Conservation (phyloP, 2,797 vertebrate species). For the Corythornis leucogaster region DNA sequence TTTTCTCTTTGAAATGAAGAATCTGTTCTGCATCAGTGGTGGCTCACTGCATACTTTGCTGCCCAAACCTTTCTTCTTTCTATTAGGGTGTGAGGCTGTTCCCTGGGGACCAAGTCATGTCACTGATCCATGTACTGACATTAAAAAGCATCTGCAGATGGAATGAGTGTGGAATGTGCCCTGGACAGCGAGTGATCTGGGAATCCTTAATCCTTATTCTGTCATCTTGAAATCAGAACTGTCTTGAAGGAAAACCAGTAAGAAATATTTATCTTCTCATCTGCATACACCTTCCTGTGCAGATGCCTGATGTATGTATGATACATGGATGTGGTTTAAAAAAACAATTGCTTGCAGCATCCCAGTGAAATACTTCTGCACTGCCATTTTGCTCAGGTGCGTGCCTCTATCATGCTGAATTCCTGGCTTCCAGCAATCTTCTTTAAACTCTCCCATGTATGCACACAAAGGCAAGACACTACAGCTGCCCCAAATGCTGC, state of each 20-base stretch:
- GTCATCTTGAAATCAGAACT: neutral
- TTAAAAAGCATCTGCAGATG: neutral
- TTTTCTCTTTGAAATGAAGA: constrained; percentile 88
- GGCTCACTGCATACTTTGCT: neutral
- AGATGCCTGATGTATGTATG: neutral
- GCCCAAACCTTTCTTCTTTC: neutral
- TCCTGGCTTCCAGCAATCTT: neutral
- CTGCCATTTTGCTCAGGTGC: neutral
- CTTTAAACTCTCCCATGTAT: neutral
- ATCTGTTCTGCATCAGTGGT: constrained; percentile 32
- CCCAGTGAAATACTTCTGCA: neutral
- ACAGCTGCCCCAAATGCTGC: neutral
- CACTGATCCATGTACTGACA: neutral
- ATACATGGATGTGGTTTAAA: neutral
- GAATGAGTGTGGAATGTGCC: neutral
- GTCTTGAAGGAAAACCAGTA: neutral
- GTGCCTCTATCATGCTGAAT: neutral
- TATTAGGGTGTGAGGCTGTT: neutral
- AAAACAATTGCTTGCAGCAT: neutral
- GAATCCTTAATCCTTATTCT: neutral
- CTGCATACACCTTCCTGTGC: neutral
- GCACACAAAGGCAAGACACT: neutral
- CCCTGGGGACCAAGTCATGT: neutral
- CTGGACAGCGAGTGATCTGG: neutral
- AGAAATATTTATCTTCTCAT: neutral